Base-by-base conservation (phyloP, 2,113 vertebrate genomes). In the Corythoichthys intestinalis region DNA sequence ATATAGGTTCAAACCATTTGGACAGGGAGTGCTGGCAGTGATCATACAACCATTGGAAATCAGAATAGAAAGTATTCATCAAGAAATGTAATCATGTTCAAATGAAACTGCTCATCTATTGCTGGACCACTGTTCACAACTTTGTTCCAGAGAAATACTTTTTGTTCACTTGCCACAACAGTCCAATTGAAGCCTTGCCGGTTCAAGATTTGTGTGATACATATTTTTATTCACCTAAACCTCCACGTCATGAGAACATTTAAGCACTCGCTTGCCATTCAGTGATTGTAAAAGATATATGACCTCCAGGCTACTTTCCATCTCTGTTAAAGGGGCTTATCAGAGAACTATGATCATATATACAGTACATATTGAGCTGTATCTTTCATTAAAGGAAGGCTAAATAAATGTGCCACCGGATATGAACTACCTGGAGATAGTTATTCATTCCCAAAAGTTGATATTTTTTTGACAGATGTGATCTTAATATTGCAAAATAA, bases 391-490 rank as follows among this genome's bases (percentile, higher is more conserved):
- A 63, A 63, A 63, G n/a, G 17, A 13, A 11, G 41, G n/a, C 60
- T 28, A 63, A 63, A 63, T 41, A 63, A 62, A 41, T 47, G 20
- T 34, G 20, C 60, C 60, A 46, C n/a, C 60, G 11, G 60, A 63
- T 63, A 63, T 63, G 60, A 63, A 63, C 39, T 47, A 63, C n/a
- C 41, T 44, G 60, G 8, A 46, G 20, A 7, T 17, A 46, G 60
- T 46, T 39, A 62, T 62, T 28, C 20, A 63, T 46, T 1, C 12
- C 11, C 60, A 34, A 63, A 63, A 63, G 41, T 28, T 63, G 13
- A 13, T 46, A 44, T 46, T 62, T 63, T 61, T 62, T 46, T 46
- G 60, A 63, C 60, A 63, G 14, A 63, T 17, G 39, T 62, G 60
- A 62, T 46, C 17, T 62, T 11, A 20, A 20, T 62, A 10, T 62